Conservation (phyloP, 2,113 vertebrate species). For the Zosterops borbonicus region DNA sequence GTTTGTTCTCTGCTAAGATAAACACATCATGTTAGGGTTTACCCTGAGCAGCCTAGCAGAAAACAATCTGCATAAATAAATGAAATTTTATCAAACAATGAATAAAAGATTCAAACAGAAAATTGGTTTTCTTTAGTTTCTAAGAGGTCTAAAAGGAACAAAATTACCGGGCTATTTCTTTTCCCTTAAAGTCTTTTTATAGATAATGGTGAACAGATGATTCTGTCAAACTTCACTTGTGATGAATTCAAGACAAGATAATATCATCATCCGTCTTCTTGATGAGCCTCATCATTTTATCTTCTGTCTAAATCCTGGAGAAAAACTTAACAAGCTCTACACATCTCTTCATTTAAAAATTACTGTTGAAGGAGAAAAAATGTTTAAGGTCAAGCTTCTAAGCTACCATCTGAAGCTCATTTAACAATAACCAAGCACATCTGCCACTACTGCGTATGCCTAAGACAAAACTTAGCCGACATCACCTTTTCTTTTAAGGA, state of each 20-base stretch:
- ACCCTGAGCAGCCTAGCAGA: neutral
- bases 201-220: constrained; percentile 57
- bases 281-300: constrained; percentile 54
- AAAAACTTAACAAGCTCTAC: constrained; percentile 41
- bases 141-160: constrained; percentile 1
- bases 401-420: constrained; percentile 60
- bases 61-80: constrained; percentile 31
- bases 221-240: constrained; percentile 51
- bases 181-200: constrained; percentile 24
- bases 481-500: constrained; percentile 30
- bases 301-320: constrained; percentile 8
- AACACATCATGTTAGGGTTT: constrained; percentile 6
- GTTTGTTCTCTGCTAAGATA: neutral
- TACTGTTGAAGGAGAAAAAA: constrained; percentile 59
- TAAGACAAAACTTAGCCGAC: constrained; percentile 11
- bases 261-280: constrained; percentile 58
- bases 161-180: neutral
- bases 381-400: constrained; percentile 57
- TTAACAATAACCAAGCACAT: constrained; percentile 58
- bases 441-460: neutral
- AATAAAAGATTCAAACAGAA: constrained; percentile 16
- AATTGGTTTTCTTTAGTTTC: neutral
- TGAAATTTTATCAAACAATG: constrained; percentile 20
- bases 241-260: constrained; percentile 40
- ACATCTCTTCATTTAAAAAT: constrained; percentile 51